phyloP scores from a whole-genome alignment of 2,797 vertebrate genomes.

The Chromis chromis region DNA sequence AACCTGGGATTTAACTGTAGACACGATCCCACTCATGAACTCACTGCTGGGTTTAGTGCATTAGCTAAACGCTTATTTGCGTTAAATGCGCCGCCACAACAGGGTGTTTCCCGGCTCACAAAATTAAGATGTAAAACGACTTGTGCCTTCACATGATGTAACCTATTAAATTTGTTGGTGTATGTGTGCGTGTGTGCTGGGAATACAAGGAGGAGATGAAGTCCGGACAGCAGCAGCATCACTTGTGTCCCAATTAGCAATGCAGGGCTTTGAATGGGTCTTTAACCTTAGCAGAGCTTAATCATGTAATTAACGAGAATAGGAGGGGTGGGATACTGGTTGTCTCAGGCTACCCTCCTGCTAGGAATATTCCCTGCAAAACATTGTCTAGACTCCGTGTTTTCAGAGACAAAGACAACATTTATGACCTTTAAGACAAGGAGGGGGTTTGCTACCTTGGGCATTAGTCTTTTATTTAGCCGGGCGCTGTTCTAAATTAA shows the following conservation, averaged over 20 bases:
- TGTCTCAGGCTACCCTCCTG: conserved; percentile 40
- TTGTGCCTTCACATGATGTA: conserved; percentile 49
- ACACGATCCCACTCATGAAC: conserved; percentile 23
- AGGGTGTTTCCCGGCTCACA: conserved; percentile 54
- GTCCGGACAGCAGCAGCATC: conserved; percentile 48
- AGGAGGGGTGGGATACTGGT: conserved; percentile 17
- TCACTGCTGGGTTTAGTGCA: conserved; percentile 47
- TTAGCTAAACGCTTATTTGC: conserved; percentile 66
- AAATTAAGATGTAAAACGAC: conserved; percentile 59
- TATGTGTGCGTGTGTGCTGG: conserved; percentile 18
- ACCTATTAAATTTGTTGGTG: conserved; percentile 56
- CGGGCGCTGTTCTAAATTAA: conserved; percentile 47
- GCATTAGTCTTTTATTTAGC: conserved; percentile 64
- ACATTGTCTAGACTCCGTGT: conserved; percentile 64
- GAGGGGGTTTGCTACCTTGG: conserved; percentile 48
- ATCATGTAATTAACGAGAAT: conserved; percentile 76
- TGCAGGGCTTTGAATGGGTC: conserved; percentile 65
- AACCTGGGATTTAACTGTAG: conserved; percentile 8
- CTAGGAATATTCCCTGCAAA: conserved; percentile 55
- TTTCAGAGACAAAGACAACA: conserved; percentile 65
- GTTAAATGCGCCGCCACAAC: conserved; percentile 52
- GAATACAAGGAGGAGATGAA: conserved; percentile 42
- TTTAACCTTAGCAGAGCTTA: conserved; percentile 77
- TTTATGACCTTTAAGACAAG: conserved; percentile 75
- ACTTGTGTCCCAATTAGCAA: conserved; percentile 73